These are phyloP conservation scores for Solenopsis invicta DNA, from an alignment of 1,140 invertebrate species.

Conservation along the genomic window DNA sequence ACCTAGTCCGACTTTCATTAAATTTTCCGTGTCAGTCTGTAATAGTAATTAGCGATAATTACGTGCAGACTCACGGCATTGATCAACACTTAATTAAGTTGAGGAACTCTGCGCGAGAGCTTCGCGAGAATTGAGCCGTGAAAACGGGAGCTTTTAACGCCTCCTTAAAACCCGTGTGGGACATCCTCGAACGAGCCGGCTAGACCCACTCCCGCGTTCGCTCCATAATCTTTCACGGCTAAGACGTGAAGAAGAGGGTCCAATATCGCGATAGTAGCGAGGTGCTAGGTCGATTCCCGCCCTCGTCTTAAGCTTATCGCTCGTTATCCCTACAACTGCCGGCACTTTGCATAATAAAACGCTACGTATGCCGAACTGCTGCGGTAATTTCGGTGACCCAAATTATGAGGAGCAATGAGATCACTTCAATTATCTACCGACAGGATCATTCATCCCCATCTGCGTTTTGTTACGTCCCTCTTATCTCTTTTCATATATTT, in stretches of 20 bases:
- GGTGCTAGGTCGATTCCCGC: slow-evolving; percentile 57
- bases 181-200: slow-evolving; percentile 44
- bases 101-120: slow-evolving; percentile 25
- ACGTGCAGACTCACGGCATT: slow-evolving; percentile 39
- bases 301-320: slow-evolving; percentile 67
- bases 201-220: slow-evolving; percentile 1
- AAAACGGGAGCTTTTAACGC: slow-evolving; percentile 55
- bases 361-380: slow-evolving; percentile 66
- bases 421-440: slow-evolving; percentile 65
- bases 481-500: slow-evolving; percentile 26
- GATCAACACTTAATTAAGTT: slow-evolving; percentile 59
- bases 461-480: slow-evolving; percentile 24
- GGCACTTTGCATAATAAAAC: slow-evolving; percentile 70
- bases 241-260: slow-evolving; percentile 56
- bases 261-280: slow-evolving; percentile 58
- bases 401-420: slow-evolving; percentile 69
- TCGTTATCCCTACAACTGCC: slow-evolving; percentile 69
- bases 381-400: slow-evolving; percentile 60
- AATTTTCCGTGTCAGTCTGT: slow-evolving; percentile 42
- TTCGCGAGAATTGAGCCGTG: slow-evolving; percentile 41
- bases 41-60: slow-evolving; percentile 55
- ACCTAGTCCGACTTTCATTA: slow-evolving; percentile 32
- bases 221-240: slow-evolving; percentile 60
- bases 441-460: slow-evolving; percentile 38
- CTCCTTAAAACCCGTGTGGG: slow-evolving; percentile 43